Base-by-base conservation (phyloP, 2,888 invertebrate species). In the Caradrina kadenii region DNA sequence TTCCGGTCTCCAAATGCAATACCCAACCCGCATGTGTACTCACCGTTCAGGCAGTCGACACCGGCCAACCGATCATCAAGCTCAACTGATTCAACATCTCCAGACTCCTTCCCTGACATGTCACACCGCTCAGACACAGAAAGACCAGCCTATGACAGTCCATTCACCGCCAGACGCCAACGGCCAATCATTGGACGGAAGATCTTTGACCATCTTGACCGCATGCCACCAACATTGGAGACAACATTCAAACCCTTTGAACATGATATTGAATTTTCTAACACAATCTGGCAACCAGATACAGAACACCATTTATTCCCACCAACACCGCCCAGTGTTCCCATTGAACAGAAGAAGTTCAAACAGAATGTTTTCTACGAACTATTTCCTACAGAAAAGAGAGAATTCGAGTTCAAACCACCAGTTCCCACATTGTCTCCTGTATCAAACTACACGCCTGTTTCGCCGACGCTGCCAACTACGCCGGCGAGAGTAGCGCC, bases 81-180 rank as follows among this genome's bases (percentile, higher is more conserved):
- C 66, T 95, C 95, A 0, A 86, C 93, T 0, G 94, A 95, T 55
- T 93, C 93, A 0, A 89, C 88, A 2, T 94, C 95, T n/a, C 94
- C 95, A 0, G 95, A 94, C n/a, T 88, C 90, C 0, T 93, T 90
- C 62, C 89, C 89, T 0, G 92, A 92, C 48, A 70, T 89, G 45
- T 81, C 79, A 52, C 66, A 69, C n/a, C 68, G 79, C 10, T 56
- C 17, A 4, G 79, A 76, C 49, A 54, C 72, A 31, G 61, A 68
- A 22, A 60, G 69, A 53, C 68, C 69, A 72, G 35, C 67, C 53
- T 69, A 53, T 56, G 80, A 87, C 2, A 83, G 87, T 2, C 88
- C 91, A 3, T 81, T 81, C 13, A 59, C 69, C 0, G 69, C 76
- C 1, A 72, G 85, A 75, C 85, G 86, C 4, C 90, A 88, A 63